These are phyloP conservation scores for Garra rufa DNA, from an alignment of 2,113 vertebrate genomes.

Conservation along the genomic window DNA sequence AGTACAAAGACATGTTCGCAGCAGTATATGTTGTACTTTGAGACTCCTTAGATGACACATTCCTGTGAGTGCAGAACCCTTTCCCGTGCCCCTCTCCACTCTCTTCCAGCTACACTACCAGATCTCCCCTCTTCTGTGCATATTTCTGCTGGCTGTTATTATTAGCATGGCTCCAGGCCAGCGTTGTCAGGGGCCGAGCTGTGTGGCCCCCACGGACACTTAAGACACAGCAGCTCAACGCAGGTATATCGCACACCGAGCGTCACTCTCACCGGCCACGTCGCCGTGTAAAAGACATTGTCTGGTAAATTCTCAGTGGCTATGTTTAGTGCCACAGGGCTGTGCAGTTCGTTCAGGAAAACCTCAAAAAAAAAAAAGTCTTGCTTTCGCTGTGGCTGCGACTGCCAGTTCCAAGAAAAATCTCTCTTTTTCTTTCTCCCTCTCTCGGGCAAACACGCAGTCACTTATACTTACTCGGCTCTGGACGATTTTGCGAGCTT, in stretches of 20 bases:
- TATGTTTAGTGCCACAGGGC: slow-evolving; percentile 13
- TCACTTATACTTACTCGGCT: slow-evolving; percentile 11
- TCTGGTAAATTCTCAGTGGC: slow-evolving; percentile 20
- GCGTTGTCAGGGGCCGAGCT: slow-evolving; percentile 45
- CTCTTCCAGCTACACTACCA: slow-evolving; percentile 56
- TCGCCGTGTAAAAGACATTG: neutral
- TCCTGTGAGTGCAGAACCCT: slow-evolving; percentile 52
- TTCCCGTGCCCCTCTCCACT: slow-evolving; percentile 55
- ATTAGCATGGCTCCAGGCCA: slow-evolving; percentile 66
- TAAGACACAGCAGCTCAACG: neutral
- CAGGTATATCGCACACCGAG: neutral
- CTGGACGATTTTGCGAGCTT: slow-evolving; percentile 14
- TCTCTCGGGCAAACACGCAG: slow-evolving; percentile 11
- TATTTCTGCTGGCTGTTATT: slow-evolving; percentile 69
- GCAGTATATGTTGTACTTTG: slow-evolving; percentile 30
- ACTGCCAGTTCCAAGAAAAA: slow-evolving; percentile 71
- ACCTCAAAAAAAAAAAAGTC: slow-evolving; percentile 43
- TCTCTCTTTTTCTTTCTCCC: slow-evolving; percentile 13
- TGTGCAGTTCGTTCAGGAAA: slow-evolving; percentile 26
- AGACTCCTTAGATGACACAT: slow-evolving; percentile 57
- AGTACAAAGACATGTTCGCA: neutral
- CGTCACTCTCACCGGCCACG: neutral
- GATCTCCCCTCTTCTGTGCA: slow-evolving; percentile 65
- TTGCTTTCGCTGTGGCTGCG: slow-evolving; percentile 62
- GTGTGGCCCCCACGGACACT: slow-evolving; percentile 34